These are phyloP conservation scores for Microcebus murinus DNA, from an alignment of 2,113 vertebrate genomes.

Conservation along the genomic window DNA sequence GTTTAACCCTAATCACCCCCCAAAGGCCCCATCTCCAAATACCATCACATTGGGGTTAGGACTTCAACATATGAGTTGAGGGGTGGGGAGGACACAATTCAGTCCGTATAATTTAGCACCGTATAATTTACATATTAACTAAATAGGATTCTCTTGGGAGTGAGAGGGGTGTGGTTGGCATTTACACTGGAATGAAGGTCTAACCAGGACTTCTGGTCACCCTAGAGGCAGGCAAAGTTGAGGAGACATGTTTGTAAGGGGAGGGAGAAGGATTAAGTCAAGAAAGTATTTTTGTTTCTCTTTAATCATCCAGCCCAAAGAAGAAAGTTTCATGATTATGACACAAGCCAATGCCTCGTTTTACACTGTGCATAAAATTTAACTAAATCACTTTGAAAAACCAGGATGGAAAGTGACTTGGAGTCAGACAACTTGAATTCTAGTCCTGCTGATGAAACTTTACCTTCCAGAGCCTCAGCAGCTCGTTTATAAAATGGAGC, in stretches of 20 bases:
- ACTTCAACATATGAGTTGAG: no score
- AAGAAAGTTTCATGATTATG: neutral
- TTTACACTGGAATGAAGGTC: neutral
- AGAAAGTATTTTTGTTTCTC: neutral
- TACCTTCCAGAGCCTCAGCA: neutral
- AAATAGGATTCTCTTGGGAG: neutral
- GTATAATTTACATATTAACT: neutral
- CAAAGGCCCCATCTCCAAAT: neutral
- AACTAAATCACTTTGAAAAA: neutral
- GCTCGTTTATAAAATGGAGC: neutral
- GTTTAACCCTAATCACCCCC: no score
- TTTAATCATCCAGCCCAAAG: no score
- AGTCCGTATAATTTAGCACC: neutral
- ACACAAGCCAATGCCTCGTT: neutral
- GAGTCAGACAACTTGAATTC: neutral
- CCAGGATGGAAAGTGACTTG: neutral
- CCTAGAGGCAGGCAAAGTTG: neutral
- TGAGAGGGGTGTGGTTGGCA: neutral
- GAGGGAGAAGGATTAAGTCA: neutral
- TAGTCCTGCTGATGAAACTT: neutral
- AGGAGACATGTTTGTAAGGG: neutral
- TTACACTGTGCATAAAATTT: neutral
- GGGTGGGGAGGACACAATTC: no score
- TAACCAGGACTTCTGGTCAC: neutral
- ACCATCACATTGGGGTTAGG: no score